Evolutionary conservation across 2,888 invertebrate genomes (phyloP).

Genomic region (Melanostoma mellinum): DNA sequence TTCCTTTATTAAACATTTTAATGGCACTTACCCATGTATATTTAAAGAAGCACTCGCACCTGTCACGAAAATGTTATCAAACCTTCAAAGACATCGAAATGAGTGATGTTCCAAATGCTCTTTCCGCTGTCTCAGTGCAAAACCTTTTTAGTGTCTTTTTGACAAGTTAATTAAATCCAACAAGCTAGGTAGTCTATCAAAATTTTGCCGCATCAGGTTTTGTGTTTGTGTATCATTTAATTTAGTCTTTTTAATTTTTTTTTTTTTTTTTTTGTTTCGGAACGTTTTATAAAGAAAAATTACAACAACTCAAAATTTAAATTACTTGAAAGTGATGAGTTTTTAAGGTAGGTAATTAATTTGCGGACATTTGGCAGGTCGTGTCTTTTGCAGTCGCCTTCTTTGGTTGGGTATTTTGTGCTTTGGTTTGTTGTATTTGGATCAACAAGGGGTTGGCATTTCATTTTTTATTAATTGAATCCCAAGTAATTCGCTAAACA

Average conservation of each 20-base stretch:
- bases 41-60: conserved; percentile 3
- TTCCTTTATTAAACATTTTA: too few relatives aligned
- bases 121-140: conserved; percentile 4
- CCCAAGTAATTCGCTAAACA: too few relatives aligned
- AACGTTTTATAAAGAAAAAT: conserved; percentile 18
- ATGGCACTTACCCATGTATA: too few relatives aligned
- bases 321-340: conserved; percentile 17
- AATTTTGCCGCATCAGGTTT: conserved; percentile 8
- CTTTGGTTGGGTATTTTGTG: neutral
- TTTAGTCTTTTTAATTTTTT: conserved; percentile 6
- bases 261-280: neutral
- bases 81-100: conserved; percentile 14
- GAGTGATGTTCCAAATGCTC: conserved; percentile 27
- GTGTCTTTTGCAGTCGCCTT: conserved; percentile 16
- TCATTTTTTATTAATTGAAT: too few relatives aligned
- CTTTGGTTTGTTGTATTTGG: too few relatives aligned
- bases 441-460: too few relatives aligned
- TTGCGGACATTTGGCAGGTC: conserved; percentile 14
- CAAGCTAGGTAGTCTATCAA: conserved; percentile 33
- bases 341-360: conserved; percentile 13
- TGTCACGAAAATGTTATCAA: conserved; percentile 27
- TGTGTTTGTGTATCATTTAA: neutral
- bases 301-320: conserved; percentile 11
- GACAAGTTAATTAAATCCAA: conserved; percentile 58
- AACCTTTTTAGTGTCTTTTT: conserved; percentile 41